A percentile compares a stretch with the other conserved stretches of the same genome.
Conservation (phyloP, 2,113 vertebrate genomes). For the Podilymbus podiceps region DNA sequence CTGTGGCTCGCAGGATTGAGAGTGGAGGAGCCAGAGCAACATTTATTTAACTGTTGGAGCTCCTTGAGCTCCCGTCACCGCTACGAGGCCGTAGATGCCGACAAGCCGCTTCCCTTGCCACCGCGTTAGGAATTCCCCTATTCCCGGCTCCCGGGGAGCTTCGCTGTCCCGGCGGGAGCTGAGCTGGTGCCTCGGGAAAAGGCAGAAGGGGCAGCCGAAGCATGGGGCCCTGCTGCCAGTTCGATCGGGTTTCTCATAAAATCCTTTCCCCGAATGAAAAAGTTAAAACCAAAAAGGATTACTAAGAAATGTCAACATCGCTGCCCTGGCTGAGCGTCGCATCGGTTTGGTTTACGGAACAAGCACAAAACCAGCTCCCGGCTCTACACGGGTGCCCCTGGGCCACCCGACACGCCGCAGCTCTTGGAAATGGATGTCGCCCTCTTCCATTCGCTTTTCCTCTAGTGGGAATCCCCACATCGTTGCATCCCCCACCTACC, state of each 20-base stretch:
- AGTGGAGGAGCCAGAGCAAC: not conserved
- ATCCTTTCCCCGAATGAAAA: not conserved
- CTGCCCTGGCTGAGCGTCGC: accelerated
- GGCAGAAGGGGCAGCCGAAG: not conserved
- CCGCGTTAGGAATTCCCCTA: not conserved
- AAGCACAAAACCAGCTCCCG: accelerated
- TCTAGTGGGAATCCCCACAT: not conserved
- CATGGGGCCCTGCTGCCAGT: accelerated
- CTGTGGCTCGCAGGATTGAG: not conserved
- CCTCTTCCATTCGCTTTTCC: not conserved
- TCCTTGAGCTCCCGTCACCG: not conserved
- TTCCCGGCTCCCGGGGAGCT: not conserved
- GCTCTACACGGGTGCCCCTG: accelerated
- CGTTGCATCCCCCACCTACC: not conserved
- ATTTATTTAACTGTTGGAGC: accelerated
- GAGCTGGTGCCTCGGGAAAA: not conserved
- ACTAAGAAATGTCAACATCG: not conserved
- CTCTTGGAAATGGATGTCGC: accelerated
- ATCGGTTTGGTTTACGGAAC: accelerated
- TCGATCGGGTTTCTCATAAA: not conserved
- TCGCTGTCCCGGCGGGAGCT: no score
- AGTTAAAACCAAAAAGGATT: not conserved
- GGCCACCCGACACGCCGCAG: accelerated
- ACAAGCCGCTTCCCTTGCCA: not conserved
- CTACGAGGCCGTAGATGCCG: not conserved